Base-by-base conservation (phyloP, 2,797 vertebrate species). In the Pampus argenteus region DNA sequence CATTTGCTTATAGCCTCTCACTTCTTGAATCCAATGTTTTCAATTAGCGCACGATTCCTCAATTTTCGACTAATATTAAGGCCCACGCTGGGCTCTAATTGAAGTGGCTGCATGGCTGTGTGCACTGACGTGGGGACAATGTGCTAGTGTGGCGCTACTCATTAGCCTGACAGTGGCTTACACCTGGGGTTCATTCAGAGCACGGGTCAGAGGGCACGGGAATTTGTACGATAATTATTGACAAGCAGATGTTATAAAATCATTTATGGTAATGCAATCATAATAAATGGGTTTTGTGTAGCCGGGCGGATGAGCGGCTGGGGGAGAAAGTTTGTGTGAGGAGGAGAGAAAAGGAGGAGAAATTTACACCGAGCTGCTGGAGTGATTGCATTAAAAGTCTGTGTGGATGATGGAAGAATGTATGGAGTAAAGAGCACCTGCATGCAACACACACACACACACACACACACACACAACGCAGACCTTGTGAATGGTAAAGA, bases 201-300 rank as follows among this genome's bases (percentile, higher is more conserved):
- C 83, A 67, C 47, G 81, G 93, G 91, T 94, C 90, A 91, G 74
- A 87, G 93, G 91, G 75, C 86, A 59, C 55, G 25, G 72, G 84
- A 88, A 89, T 93, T 87, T 86, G 87, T 85, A 83, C 74, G 71
- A 87, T 93, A 92, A 94, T 95, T 94, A 94, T 93, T 93, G 90
- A 93, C 84, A 92, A 93, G 91, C 92, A 94, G 90, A 94, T 92
- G 93, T 92, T 95, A 92, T 93, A 93, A 93, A 95, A 93, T 94
- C 91, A 93, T 93, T 93, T 93, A 94, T 94, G 94, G 64, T 93
- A 94, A 95, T 94, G 93, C 86, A 93, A 93, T 93, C 92, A 92
- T 93, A 91, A 93, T 89, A 89, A 92, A 93, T 74, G 86, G 81
- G 79, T 83, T 90, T 88, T 73, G 89, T 83, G 88, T 86, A 74